phyloP scores from a whole-genome alignment of 2,113 vertebrate genomes.

The Leiothrix lutea region DNA sequence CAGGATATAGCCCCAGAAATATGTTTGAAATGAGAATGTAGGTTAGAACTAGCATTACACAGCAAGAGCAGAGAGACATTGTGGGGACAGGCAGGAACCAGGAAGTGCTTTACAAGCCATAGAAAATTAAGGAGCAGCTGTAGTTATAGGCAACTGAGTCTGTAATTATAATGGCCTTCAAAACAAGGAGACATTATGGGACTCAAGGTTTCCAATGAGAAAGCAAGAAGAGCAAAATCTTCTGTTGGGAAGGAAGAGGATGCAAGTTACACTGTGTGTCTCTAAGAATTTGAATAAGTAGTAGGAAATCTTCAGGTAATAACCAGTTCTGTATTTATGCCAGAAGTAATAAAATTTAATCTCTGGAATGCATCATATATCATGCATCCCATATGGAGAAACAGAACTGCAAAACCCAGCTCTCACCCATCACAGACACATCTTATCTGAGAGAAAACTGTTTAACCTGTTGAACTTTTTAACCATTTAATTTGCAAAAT shows the following conservation, averaged over 20 bases:
- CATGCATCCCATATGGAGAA: background rate
- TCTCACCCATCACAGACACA: background rate
- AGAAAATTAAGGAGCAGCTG: conserved; percentile 22
- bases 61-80: background rate
- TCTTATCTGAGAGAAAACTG: background rate
- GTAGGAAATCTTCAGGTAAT: background rate
- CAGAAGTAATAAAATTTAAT: background rate
- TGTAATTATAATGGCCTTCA: background rate
- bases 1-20: conserved; percentile 2
- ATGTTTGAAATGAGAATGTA: background rate
- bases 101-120: background rate
- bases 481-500: background rate
- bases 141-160: background rate
- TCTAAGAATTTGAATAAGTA: background rate
- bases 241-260: background rate
- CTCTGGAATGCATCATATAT: background rate
- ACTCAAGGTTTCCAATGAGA: background rate
- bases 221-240: background rate
- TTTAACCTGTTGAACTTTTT: background rate
- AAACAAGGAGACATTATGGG: background rate
- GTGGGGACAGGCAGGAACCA: background rate
- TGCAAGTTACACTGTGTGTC: background rate
- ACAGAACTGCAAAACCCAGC: background rate
- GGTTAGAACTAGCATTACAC: background rate
- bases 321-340: background rate